Evolutionary conservation across 2,797 vertebrate species (phyloP).

Genomic region (Tiaroga cobitis): DNA sequence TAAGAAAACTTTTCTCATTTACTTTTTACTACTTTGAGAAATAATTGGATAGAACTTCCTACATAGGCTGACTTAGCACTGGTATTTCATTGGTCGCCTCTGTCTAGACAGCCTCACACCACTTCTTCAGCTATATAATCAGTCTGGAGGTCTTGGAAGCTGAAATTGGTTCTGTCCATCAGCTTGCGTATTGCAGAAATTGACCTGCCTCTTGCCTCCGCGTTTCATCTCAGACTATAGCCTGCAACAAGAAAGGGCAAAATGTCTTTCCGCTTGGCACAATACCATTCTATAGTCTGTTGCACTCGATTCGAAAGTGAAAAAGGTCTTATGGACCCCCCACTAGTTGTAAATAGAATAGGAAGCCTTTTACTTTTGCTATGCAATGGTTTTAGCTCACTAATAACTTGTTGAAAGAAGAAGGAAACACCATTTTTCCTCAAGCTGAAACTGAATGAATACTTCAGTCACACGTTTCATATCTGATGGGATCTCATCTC

Average conservation of each 20-base stretch:
- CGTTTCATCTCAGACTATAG: slow-evolving; percentile 48
- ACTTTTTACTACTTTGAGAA: slow-evolving; percentile 50
- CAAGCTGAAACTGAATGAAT: background rate
- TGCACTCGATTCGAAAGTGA: slow-evolving; percentile 21
- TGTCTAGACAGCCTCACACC: slow-evolving; percentile 52
- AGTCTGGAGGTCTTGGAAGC: slow-evolving; percentile 48
- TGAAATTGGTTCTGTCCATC: slow-evolving; percentile 64
- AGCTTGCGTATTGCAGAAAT: slow-evolving; percentile 54
- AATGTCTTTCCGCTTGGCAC: slow-evolving; percentile 33
- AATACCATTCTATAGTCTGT: slow-evolving; percentile 36
- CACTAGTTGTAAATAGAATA: slow-evolving; percentile 23
- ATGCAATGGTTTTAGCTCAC: slow-evolving; percentile 7
- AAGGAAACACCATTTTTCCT: background rate
- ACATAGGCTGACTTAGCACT: slow-evolving; percentile 32
- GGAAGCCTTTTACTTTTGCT: slow-evolving; percentile 31
- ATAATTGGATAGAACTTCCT: slow-evolving; percentile 44
- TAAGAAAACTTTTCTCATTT: slow-evolving; percentile 49
- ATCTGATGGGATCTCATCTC: background rate
- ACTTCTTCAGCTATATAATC: slow-evolving; percentile 51
- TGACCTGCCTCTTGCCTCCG: slow-evolving; percentile 52
- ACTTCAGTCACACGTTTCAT: slow-evolving; percentile 3
- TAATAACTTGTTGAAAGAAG: slow-evolving; percentile 33
- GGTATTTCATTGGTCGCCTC: slow-evolving; percentile 44
- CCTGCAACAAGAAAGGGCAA: slow-evolving; percentile 30
- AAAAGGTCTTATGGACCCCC: slow-evolving; percentile 19